Percentiles rank a stretch among this genome's conserved stretches.
phyloP scores from a whole-genome alignment of 53 echinoderm and acorn worm species.

The Apostichopus leukothele region DNA sequence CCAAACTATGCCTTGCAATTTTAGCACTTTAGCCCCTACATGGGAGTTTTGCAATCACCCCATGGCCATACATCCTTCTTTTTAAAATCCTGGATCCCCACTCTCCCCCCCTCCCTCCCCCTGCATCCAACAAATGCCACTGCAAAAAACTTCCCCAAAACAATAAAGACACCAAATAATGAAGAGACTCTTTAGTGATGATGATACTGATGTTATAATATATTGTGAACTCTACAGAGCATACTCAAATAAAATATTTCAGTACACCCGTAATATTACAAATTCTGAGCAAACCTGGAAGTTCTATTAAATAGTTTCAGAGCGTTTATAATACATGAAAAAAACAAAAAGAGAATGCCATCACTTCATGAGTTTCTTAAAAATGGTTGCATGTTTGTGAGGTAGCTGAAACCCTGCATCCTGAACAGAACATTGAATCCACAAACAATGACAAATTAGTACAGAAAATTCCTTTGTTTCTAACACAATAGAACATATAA shows the following conservation, averaged over 20 bases:
- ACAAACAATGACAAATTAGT: background rate
- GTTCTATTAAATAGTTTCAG: constrained; percentile 38
- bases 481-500: background rate
- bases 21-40: too few species aligned
- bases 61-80: too few species aligned
- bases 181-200: background rate
- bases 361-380: background rate
- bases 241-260: constrained; percentile 37
- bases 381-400: constrained; percentile 25
- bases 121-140: background rate
- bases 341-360: background rate
- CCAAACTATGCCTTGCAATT: too few species aligned
- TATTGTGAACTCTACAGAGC: constrained; percentile 47
- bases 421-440: constrained; percentile 1
- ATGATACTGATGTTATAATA: constrained; percentile 42
- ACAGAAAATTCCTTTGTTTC: background rate
- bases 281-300: constrained; percentile 18
- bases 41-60: too few species aligned
- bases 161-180: background rate
- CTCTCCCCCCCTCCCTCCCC: too few species aligned
- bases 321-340: constrained; percentile 19
- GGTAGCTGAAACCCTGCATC: constrained; percentile 43
- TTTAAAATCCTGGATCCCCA: too few species aligned
- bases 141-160: background rate
- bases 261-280: constrained; percentile 33